These are phyloP conservation scores for Platyscapa corneri DNA, from an alignment of 1,140 invertebrate species.

Conservation along the genomic window DNA sequence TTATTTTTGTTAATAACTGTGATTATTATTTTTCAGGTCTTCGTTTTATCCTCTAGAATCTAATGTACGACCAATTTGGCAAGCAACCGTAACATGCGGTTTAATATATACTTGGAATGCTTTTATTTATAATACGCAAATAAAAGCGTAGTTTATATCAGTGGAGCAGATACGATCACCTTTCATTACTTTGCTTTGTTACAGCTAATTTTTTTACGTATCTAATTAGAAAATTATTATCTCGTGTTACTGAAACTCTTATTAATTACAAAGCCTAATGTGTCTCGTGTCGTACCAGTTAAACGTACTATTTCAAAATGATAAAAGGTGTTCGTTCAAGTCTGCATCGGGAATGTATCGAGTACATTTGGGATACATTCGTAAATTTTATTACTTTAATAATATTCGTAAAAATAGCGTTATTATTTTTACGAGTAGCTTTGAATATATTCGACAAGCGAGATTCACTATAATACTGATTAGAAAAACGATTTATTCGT, in stretches of 20 bases:
- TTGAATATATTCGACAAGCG: slow-evolving; percentile 48
- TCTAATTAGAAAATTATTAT: background rate
- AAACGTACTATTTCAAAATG: slow-evolving; percentile 13
- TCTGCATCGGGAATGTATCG: slow-evolving; percentile 27
- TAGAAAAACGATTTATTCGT: slow-evolving; percentile 31
- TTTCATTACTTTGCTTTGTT: slow-evolving; percentile 24
- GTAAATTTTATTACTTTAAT: slow-evolving; percentile 26
- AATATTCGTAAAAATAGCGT: slow-evolving; percentile 27
- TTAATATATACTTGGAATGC: slow-evolving; percentile 51
- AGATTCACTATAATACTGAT: slow-evolving; percentile 52
- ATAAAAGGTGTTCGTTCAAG: background rate
- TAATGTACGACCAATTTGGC: slow-evolving; percentile 48
- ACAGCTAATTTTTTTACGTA: background rate
- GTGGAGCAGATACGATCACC: slow-evolving; percentile 25
- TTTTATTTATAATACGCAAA: slow-evolving; percentile 46
- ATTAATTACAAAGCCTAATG: background rate
- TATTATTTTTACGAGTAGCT: slow-evolving; percentile 29
- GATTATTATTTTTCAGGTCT: slow-evolving; percentile 42
- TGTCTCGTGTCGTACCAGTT: background rate
- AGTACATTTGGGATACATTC: slow-evolving; percentile 39
- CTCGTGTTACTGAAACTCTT: background rate
- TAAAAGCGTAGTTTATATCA: slow-evolving; percentile 43
- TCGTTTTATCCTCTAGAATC: slow-evolving; percentile 11
- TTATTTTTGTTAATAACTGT: background rate
- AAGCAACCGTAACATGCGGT: slow-evolving; percentile 44